These are phyloP conservation scores for Dermolepida albohirtum DNA, from an alignment of 2,888 invertebrate genomes.

Conservation along the genomic window DNA sequence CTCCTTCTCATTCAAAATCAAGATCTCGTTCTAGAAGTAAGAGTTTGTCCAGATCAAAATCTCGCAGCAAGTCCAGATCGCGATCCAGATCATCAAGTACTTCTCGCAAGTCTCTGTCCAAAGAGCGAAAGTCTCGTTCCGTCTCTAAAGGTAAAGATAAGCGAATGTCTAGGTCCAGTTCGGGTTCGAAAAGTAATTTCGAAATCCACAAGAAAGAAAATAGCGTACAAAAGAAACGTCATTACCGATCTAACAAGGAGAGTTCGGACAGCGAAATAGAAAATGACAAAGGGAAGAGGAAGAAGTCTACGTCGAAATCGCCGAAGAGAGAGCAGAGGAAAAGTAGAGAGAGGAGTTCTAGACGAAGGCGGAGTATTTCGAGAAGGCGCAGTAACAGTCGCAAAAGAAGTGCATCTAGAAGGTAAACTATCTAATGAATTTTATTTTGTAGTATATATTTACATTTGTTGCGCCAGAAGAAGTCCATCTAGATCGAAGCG, in stretches of 20 bases:
- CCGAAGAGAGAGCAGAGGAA: constrained; percentile 55
- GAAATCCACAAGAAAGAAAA: constrained; percentile 82
- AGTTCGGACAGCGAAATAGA: constrained; percentile 76
- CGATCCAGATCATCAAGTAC: constrained; percentile 54
- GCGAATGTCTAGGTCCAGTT: constrained; percentile 48
- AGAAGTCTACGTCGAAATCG: constrained; percentile 57
- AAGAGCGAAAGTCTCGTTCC: constrained; percentile 50
- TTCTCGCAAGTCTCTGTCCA: constrained; percentile 49
- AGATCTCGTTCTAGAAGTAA: constrained; percentile 58
- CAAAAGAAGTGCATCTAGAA: constrained; percentile 61
- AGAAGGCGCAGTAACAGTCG: constrained; percentile 58
- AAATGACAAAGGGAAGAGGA: constrained; percentile 59
- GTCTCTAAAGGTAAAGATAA: constrained; percentile 51
- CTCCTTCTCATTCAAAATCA: constrained; percentile 58
- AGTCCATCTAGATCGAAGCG: constrained; percentile 60
- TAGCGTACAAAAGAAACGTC: constrained; percentile 87
- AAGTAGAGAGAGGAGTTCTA: constrained; percentile 66
- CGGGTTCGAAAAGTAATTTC: constrained; percentile 68
- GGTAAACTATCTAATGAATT: constrained; percentile 50
- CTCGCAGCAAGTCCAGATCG: constrained; percentile 54
- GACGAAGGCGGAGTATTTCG: constrained; percentile 63
- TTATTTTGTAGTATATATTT: no score
- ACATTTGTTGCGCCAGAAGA: constrained; percentile 54
- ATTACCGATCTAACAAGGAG: constrained; percentile 88
- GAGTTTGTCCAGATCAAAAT: constrained; percentile 54